These are phyloP conservation scores for Apotomis betuletana DNA, from an alignment of 2,888 invertebrate genomes.

Conservation along the genomic window DNA sequence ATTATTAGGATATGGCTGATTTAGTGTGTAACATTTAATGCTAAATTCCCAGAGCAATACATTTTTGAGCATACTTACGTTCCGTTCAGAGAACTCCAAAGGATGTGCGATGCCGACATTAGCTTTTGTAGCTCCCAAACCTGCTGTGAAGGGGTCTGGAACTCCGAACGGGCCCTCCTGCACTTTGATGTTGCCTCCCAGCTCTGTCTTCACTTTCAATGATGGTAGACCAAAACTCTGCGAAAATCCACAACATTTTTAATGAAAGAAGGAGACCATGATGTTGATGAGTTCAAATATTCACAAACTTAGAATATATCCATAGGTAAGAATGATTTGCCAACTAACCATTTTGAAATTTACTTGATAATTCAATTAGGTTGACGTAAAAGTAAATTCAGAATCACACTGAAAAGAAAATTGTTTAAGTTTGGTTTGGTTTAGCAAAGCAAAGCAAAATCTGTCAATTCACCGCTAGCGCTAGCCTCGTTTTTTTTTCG, in stretches of 20 bases:
- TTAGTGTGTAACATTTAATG: too few relatives aligned
- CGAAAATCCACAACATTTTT: constrained; percentile 49
- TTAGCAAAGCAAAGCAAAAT: constrained; percentile 5
- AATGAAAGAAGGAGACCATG: not conserved
- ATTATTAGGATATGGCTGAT: too few relatives aligned
- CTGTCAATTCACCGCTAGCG: constrained; percentile 23
- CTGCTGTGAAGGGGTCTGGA: constrained; percentile 85
- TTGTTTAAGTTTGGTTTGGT: not conserved
- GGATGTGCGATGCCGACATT: constrained; percentile 85
- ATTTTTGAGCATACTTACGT: constrained; percentile 79
- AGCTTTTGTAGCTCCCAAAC: constrained; percentile 80
- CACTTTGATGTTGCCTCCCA: constrained; percentile 68
- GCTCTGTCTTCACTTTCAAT: constrained; percentile 82
- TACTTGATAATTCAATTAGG: not conserved
- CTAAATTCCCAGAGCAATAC: too few relatives aligned
- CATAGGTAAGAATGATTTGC: not conserved
- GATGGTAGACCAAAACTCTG: constrained; percentile 88
- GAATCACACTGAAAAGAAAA: not conserved
- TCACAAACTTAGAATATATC: not conserved
- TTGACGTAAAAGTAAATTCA: not conserved
- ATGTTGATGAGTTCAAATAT: not conserved
- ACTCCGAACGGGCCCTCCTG: constrained; percentile 85
- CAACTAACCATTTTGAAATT: constrained; percentile 15
- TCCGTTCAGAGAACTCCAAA: constrained; percentile 86
- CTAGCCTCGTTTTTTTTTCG: not conserved